These are phyloP conservation scores for Calliphora vomitoria DNA, from an alignment of 2,888 invertebrate genomes.

Conservation along the genomic window DNA sequence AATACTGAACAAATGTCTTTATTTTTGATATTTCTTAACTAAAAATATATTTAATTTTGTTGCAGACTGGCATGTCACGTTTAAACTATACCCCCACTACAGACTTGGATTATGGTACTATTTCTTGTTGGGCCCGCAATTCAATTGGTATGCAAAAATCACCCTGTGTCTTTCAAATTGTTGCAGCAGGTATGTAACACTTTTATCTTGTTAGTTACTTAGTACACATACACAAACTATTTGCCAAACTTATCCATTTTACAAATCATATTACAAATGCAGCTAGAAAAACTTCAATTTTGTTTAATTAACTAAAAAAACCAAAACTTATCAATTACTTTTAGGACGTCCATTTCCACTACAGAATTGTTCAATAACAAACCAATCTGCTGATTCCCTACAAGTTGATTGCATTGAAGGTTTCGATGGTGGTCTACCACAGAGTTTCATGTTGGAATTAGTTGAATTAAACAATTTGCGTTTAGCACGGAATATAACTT, in stretches of 20 bases:
- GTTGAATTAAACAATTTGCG: slow-evolving; percentile 89
- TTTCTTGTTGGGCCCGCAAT: slow-evolving; percentile 94
- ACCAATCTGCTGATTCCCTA: slow-evolving; percentile 93
- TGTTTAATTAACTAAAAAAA: slow-evolving; percentile 64
- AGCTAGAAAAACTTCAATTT: neutral
- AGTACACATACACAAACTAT: neutral
- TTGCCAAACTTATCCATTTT: neutral
- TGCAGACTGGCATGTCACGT: slow-evolving; percentile 85
- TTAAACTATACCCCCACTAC: slow-evolving; percentile 94
- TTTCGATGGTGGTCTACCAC: slow-evolving; percentile 94
- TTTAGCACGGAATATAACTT: slow-evolving; percentile 84
- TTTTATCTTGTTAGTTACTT: neutral
- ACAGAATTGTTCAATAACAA: slow-evolving; percentile 94
- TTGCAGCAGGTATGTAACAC: slow-evolving; percentile 89
- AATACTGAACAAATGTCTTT: too few species aligned
- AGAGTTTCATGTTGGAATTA: slow-evolving; percentile 93
- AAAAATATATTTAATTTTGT: slow-evolving; percentile 51
- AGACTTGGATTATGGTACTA: slow-evolving; percentile 95
- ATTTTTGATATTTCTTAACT: too few species aligned
- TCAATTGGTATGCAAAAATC: slow-evolving; percentile 92
- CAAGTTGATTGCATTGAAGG: slow-evolving; percentile 94
- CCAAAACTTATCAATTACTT: slow-evolving; percentile 53
- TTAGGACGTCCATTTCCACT: slow-evolving; percentile 94
- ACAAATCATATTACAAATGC: neutral
- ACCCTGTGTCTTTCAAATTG: slow-evolving; percentile 94